Percentiles rank a stretch among this genome's conserved stretches.
phyloP scores from a whole-genome alignment of 2,113 vertebrate genomes.

The Spea bombifrons region DNA sequence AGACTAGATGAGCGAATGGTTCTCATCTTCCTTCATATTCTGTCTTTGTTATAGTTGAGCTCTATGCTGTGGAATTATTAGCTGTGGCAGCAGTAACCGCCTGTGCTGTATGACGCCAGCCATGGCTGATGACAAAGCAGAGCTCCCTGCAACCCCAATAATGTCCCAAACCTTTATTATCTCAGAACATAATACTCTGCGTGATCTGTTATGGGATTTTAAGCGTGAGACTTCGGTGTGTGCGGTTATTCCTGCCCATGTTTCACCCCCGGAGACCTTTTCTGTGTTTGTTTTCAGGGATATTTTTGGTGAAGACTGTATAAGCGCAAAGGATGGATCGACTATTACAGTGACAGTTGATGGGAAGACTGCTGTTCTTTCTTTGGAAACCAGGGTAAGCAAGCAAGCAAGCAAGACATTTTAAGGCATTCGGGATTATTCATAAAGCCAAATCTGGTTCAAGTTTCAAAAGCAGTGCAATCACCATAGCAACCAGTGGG shows the following conservation, averaged over 20 bases:
- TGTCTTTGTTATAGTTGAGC: too few relatives aligned
- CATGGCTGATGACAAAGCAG: too few relatives aligned
- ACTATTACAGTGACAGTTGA: constrained; percentile 79
- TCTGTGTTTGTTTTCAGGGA: constrained; percentile 66
- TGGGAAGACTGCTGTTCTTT: constrained; percentile 77
- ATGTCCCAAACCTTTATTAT: too few relatives aligned
- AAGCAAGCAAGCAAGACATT: background rate
- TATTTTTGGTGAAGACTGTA: constrained; percentile 92
- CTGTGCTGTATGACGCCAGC: too few relatives aligned
- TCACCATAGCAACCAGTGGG: background rate
- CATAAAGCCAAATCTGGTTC: background rate
- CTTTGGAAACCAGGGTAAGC: constrained; percentile 83
- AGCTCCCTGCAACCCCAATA: too few relatives aligned
- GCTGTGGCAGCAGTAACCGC: too few relatives aligned
- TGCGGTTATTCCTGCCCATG: background rate
- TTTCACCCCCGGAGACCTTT: background rate
- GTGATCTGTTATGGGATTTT: too few relatives aligned
- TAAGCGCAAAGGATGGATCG: constrained; percentile 72
- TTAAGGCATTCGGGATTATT: background rate
- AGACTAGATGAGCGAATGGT: too few relatives aligned
- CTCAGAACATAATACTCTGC: too few relatives aligned
- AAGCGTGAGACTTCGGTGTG: too few relatives aligned
- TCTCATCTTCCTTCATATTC: too few relatives aligned
- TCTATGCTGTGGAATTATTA: too few relatives aligned
- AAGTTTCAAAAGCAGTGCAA: background rate